Conservation (phyloP, 2,888 invertebrate species). For the Zeuzera pyrina region DNA sequence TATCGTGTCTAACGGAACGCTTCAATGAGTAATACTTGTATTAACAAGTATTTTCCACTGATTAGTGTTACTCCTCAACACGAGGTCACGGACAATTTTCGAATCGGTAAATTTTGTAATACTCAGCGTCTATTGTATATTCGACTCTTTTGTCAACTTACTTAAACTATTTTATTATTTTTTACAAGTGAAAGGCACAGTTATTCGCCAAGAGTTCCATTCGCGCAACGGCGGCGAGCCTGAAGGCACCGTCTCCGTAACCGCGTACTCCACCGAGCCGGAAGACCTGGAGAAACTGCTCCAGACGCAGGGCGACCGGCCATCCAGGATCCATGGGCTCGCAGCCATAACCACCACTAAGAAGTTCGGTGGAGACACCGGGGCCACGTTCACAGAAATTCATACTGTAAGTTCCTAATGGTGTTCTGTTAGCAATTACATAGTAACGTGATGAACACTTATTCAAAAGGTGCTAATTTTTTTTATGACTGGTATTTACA, state of each 20-base stretch:
- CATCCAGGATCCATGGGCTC: constrained; percentile 56
- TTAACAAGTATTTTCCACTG: too few species aligned
- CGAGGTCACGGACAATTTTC: too few species aligned
- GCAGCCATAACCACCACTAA: constrained; percentile 64
- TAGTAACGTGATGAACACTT: not conserved
- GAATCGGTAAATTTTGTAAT: too few species aligned
- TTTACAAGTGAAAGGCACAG: constrained; percentile 79
- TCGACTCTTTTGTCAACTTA: too few species aligned
- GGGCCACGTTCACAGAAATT: constrained; percentile 41
- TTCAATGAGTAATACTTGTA: too few species aligned
- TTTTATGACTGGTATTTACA: not conserved
- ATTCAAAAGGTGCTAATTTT: not conserved
- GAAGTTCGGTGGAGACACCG: constrained; percentile 58
- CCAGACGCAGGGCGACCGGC: constrained; percentile 43
- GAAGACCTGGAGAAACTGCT: constrained; percentile 63
- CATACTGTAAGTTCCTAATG: constrained; percentile 37
- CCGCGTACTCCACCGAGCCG: constrained; percentile 79
- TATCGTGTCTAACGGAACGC: too few species aligned
- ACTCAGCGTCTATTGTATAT: too few species aligned
- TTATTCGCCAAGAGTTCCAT: constrained; percentile 78
- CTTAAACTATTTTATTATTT: too few species aligned
- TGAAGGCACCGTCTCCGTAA: constrained; percentile 78
- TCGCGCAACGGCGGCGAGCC: constrained; percentile 80
- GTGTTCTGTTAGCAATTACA: not conserved
- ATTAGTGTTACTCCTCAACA: too few species aligned